phyloP scores from a whole-genome alignment of 2,888 invertebrate species.

The Molorchus minor region DNA sequence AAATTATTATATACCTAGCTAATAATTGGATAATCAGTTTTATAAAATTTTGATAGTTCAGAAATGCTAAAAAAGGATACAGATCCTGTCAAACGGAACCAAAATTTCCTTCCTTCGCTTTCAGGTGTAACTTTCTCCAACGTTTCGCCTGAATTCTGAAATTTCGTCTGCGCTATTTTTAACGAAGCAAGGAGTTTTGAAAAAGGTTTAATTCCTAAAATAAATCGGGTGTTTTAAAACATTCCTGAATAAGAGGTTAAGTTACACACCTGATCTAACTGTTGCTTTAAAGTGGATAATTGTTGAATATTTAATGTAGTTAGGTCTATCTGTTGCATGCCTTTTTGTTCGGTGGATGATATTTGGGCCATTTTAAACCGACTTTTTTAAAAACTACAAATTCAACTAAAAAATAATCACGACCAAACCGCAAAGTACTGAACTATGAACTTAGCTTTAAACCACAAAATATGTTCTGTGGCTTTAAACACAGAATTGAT shows the following conservation, averaged over 20 bases:
- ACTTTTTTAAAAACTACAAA: too few species aligned
- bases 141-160: constrained; percentile 86
- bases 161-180: constrained; percentile 90
- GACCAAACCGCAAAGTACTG: too few species aligned
- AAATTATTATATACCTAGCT: too few species aligned
- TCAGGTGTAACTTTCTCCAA: constrained; percentile 81
- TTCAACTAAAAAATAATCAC: too few species aligned
- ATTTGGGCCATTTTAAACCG: constrained; percentile 71
- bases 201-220: constrained; percentile 84
- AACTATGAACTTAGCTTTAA: too few species aligned
- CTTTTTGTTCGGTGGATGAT: constrained; percentile 70
- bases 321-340: constrained; percentile 81
- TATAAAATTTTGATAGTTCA: too few species aligned
- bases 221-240: background rate
- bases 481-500: too few species aligned
- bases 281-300: constrained; percentile 84
- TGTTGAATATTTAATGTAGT: constrained; percentile 82
- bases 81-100: constrained; percentile 95
- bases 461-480: too few species aligned
- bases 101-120: constrained; percentile 81
- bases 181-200: constrained; percentile 90
- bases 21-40: too few species aligned
- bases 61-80: constrained; percentile 63
- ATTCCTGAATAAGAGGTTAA: constrained; percentile 20
- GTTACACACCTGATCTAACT: constrained; percentile 80